Evolutionary conservation across 2,113 vertebrate genomes (phyloP).

Genomic region (Brachyhypopomus occidentalis): DNA sequence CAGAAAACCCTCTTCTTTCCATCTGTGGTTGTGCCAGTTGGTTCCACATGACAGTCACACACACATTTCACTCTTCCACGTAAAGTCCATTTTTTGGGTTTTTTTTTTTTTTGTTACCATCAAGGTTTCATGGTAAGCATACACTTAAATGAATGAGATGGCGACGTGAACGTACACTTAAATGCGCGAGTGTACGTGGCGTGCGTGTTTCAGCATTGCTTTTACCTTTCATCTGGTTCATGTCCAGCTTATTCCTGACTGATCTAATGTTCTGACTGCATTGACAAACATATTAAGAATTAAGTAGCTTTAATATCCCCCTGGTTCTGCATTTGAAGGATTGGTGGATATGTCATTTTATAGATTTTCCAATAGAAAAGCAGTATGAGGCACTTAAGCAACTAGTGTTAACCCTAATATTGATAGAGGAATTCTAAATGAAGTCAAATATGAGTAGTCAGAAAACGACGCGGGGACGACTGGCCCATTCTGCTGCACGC

Average conservation of each 20-base stretch:
- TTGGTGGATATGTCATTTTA: neutral
- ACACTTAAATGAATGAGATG: neutral
- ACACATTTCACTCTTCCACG: neutral
- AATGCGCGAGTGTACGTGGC: neutral
- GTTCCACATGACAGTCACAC: neutral
- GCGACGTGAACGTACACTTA: neutral
- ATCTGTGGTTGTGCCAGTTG: neutral
- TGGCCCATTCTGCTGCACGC: neutral
- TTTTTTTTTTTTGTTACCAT: neutral
- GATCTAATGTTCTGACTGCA: neutral
- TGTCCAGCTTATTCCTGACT: neutral
- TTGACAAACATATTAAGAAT: neutral
- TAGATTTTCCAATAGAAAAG: neutral
- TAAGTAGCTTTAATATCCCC: neutral
- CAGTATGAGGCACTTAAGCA: neutral
- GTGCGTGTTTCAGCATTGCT: neutral
- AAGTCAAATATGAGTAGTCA: neutral
- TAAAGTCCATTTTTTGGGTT: neutral
- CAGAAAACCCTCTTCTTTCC: neutral
- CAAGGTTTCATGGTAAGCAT: neutral
- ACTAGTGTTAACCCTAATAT: slow-evolving; percentile 1
- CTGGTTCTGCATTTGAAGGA: neutral
- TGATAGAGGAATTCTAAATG: neutral
- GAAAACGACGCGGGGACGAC: neutral
- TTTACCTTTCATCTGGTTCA: neutral